Base-by-base conservation (phyloP, 2,888 invertebrate species). In the Tenthredo scrophulariae region DNA sequence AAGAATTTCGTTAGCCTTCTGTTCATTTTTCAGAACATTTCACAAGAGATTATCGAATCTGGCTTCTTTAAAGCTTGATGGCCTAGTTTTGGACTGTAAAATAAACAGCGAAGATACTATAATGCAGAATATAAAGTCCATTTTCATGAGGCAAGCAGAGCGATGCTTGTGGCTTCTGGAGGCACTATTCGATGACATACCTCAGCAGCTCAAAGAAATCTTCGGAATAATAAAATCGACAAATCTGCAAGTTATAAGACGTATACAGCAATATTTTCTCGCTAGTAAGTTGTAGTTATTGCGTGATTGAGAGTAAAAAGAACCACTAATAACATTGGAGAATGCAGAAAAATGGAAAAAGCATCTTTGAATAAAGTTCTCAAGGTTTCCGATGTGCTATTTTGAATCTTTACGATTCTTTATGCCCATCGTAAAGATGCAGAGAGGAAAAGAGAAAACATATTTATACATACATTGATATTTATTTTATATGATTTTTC, bases 131-230 rank as follows among this genome's bases (percentile, higher is more conserved):
- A 67, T 83, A n/a, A 46, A 67, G 26, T 29, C 29, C 0, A n/a
- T 29, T 29, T 83, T 83, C n/a, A 46, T n/a, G 29, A 67, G 83
- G 33, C 83, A 83, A 67, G 83, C 83, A 4, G 83, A 67, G 29
- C 83, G 83, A 37, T 83, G 83, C 33, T 67, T 83, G n/a, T 83
- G 70, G 67, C 70, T 83, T 43, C n/a, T 83, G 46, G 15, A 37
- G 18, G 70, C 65, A 18, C 29, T 83, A 13, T 50, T 83, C n/a
- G 83, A 83, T 22, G 67, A 67, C 29, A 67, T 83, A 50, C 46
- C 70, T 26, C 33, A 29, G 10, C 83, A 67, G 4, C 67, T 40
- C 15, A 18, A 15, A 0, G n/a, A 7, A 29, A 50, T 83, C 50
- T 83, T 67, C 46, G n/a, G 22, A 33, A 46, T 46, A 33, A 67